Evolutionary conservation across 2,113 vertebrate species (phyloP), one percentile per base, ranked within the genome.

Genomic region (Rhipidura dahli): DNA sequence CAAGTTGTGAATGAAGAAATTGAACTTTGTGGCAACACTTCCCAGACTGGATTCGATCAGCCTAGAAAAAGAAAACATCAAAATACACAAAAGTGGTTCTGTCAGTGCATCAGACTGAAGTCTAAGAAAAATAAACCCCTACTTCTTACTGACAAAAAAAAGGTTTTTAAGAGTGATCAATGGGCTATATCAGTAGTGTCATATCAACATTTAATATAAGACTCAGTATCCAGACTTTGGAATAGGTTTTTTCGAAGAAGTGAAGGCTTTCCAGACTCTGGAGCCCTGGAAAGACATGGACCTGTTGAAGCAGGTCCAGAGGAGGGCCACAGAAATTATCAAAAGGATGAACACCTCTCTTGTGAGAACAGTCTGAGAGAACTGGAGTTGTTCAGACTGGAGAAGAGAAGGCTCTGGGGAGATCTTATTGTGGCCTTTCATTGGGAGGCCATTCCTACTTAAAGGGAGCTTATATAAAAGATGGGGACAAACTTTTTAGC

Each of bases 1-100:
- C 80, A 99, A 98, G 94, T 99, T 99, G 97, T 99, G 99, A 97
- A 99, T 99, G 97, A 99, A 99, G 97, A 99, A 99, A 94, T 99
- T 99, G 95, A 99, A 99, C 97, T 99, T 99, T 39, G 99, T 99
- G 94, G 99, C 99, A 77, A 99, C 98, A 47, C 99, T 99, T 90
- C 99, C 99, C 96, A 99, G 98, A 94, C 99, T 99, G 94, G 99
- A 99, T 95, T 99, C 99, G 22, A 99, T 99, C 73, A 99, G 94
- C 92, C 99, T 99, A 95, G 8, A 65, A 86, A 76, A 90, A 83
- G 12, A 83, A 94, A 69, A 83, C 0, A 2, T 81, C 47, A 76
- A 85, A 56, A 23, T 1, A 5, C 57, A 57, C 28, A 65, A 15
- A 75, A 91, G 16, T 8, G n/a, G 7, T 47, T 73, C 26, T 77